These are phyloP conservation scores for Pseudobourletiella spinata DNA, from an alignment of 1,140 invertebrate species.

Conservation along the genomic window DNA sequence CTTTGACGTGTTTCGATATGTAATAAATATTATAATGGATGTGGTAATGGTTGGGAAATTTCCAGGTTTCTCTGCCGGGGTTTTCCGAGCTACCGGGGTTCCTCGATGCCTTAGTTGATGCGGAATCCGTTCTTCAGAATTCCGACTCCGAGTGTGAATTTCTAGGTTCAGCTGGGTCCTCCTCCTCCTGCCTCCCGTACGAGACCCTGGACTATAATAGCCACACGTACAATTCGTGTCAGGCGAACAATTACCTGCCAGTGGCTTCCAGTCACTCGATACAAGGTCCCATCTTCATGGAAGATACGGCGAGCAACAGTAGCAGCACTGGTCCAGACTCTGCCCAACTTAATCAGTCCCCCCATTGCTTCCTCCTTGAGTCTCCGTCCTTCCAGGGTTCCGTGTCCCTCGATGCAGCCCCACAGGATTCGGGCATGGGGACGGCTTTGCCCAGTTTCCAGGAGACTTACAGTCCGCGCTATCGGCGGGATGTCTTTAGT, in stretches of 20 bases:
- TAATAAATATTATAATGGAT: background rate
- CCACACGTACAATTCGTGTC: background rate
- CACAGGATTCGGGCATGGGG: slow-evolving; percentile 40
- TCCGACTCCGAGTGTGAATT: slow-evolving; percentile 33
- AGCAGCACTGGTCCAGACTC: slow-evolving; percentile 29
- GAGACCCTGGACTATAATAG: slow-evolving; percentile 7
- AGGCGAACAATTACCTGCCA: background rate
- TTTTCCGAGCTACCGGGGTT: slow-evolving; percentile 36
- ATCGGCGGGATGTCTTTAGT: slow-evolving; percentile 47
- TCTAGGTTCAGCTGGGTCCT: slow-evolving; percentile 19
- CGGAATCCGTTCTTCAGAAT: slow-evolving; percentile 32
- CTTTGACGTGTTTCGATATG: background rate
- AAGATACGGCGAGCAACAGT: slow-evolving; percentile 31
- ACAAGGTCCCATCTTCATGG: slow-evolving; percentile 27
- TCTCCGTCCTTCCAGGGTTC: slow-evolving; percentile 30
- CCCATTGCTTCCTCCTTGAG: slow-evolving; percentile 30
- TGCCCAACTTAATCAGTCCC: slow-evolving; percentile 10
- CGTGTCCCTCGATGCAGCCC: slow-evolving; percentile 31
- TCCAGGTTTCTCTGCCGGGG: slow-evolving; percentile 34
- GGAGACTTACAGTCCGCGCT: slow-evolving; percentile 67
- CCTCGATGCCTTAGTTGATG: slow-evolving; percentile 34
- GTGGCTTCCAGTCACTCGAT: background rate
- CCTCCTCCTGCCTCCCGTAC: slow-evolving; percentile 13
- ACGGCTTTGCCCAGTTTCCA: slow-evolving; percentile 72
- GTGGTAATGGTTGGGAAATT: background rate